Evolutionary conservation across 1,140 invertebrate species (phyloP).

Genomic region (Agrypnia vestita): DNA sequence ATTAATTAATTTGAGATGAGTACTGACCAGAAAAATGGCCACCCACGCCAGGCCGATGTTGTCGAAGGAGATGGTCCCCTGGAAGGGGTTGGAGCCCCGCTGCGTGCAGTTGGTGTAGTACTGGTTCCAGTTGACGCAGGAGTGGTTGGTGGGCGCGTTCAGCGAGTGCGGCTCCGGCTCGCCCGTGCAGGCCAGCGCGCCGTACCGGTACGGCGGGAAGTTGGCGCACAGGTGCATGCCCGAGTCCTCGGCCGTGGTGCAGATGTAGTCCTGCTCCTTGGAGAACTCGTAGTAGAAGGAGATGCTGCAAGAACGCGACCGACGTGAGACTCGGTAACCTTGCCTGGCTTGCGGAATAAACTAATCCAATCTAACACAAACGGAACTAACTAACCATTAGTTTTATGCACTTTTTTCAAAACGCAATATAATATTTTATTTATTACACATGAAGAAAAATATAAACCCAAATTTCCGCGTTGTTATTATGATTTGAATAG

Average conservation of each 20-base stretch:
- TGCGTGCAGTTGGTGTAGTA: constrained; percentile 97
- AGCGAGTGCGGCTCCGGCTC: constrained; percentile 71
- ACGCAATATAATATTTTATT: no score
- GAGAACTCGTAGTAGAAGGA: constrained; percentile 87
- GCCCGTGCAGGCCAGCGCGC: constrained; percentile 80
- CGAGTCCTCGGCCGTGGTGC: constrained; percentile 92
- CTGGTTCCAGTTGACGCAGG: constrained; percentile 99
- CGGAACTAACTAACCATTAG: no score
- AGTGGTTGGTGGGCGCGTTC: constrained; percentile 75
- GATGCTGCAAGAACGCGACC: constrained; percentile 67
- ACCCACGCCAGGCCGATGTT: constrained; percentile 99
- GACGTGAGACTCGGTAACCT: no score
- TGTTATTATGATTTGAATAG: no score
- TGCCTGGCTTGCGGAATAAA: no score
- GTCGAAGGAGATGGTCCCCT: constrained; percentile 99
- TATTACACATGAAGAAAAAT: no score
- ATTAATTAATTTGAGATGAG: background rate
- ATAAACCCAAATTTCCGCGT: no score
- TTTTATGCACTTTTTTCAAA: no score
- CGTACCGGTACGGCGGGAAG: constrained; percentile 86
- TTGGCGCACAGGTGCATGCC: constrained; percentile 95
- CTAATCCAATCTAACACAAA: no score
- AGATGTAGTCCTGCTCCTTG: constrained; percentile 97
- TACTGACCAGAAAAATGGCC: constrained; percentile 97
- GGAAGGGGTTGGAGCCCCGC: constrained; percentile 96